These are phyloP conservation scores for Bradypodion ventrale DNA, from an alignment of 2,797 vertebrate species.

Conservation along the genomic window DNA sequence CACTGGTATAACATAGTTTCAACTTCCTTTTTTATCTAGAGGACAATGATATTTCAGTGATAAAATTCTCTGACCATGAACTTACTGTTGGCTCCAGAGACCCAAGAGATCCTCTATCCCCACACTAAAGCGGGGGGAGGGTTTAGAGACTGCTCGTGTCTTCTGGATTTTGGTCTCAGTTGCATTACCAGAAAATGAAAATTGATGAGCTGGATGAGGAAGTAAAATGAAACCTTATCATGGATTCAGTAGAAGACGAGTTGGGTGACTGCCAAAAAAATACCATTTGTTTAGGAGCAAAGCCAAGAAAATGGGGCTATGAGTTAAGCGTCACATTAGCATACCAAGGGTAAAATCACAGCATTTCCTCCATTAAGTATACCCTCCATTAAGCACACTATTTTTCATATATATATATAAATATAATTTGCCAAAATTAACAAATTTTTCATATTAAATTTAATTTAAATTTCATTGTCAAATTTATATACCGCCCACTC, in stretches of 20 bases:
- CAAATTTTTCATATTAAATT: no score
- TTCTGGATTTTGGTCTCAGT: constrained; percentile 19
- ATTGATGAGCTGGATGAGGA: background rate
- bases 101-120: background rate
- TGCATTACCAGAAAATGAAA: constrained; percentile 21
- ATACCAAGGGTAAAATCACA: constrained; percentile 1
- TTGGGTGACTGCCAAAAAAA: background rate
- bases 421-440: no score
- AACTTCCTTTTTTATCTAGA: background rate
- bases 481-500: no score
- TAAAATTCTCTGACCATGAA: background rate
- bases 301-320: constrained; percentile 15
- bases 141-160: constrained; percentile 8
- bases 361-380: background rate
- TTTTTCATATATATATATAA: no score
- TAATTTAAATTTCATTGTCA: no score
- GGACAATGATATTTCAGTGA: background rate
- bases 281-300: constrained; percentile 22
- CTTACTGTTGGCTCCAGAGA: background rate
- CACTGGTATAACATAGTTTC: background rate
- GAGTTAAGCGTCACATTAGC: constrained; percentile 7
- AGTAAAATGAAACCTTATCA: constrained; percentile 7
- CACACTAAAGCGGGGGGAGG: background rate
- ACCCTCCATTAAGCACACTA: background rate
- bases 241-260: background rate